Base-by-base conservation (phyloP, 2,888 invertebrate species). In the Tupiocoris notatus region DNA sequence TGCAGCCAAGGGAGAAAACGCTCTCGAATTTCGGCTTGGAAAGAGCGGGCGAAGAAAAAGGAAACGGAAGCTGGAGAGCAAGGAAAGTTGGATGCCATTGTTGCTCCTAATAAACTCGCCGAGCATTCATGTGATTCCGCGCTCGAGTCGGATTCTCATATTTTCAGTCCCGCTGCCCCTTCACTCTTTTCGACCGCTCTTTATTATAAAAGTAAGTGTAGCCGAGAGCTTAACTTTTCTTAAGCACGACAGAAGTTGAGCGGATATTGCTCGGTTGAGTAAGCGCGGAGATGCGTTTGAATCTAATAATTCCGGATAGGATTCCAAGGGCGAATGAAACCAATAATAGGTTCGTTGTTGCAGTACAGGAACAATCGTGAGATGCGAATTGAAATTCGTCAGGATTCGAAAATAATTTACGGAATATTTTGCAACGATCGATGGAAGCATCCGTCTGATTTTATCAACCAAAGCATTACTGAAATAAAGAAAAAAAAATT, bases 71-170 rank as follows among this genome's bases (percentile, higher is more conserved):
- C 39, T 3, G 12, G 39, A 12, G 12, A 39, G 39, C 12, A 7
- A 12, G 39, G 12, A 39, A 39, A 7, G 39, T 3, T 39, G 12
- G 39, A 39, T 39, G 25, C 39, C 39, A 39, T 65, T 65, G 65
- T 65, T 18, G 39, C 65, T 12, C 9, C 65, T 65, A 24, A 65
- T 39, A 39, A 65, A 65, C 65, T n/a, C 25, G 18, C 18, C 18
- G 64, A 12, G 65, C 65, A 65, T 39, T 39, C 65, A 65, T 65
- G 65, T 39, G 39, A 65, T 65, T 65, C 65, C 1, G 65, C 1
- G 25, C 6, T 25, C 39, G 25, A 18, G 65, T 65, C 65, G 39
- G 39, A 39, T 39, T 39, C 65, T 39, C 39, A 39, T 65, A 65
- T 65, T 65, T 65, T 39, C 21, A 21, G 18, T 18, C 63, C 64